Conservation (phyloP, 2,888 invertebrate species). For the Amaurobius ferox region DNA sequence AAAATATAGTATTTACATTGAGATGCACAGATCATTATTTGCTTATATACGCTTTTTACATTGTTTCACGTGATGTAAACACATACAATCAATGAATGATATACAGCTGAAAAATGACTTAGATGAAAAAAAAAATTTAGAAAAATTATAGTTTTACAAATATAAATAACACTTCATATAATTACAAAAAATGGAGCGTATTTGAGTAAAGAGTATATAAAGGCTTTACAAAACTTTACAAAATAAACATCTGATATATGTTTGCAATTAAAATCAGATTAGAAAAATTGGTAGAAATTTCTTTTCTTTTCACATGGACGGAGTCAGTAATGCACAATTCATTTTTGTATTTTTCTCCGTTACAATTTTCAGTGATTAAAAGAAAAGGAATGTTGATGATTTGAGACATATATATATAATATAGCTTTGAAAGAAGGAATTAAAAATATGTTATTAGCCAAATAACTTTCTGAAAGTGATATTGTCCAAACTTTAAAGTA, state of each 20-base stretch:
- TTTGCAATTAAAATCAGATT: neutral
- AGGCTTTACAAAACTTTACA: conserved; percentile 9
- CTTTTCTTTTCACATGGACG: neutral
- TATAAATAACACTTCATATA: conserved; percentile 35
- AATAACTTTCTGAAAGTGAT: too few relatives aligned
- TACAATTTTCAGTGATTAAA: too few relatives aligned
- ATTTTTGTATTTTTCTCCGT: neutral
- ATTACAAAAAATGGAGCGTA: neutral
- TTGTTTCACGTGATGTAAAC: conserved; percentile 13
- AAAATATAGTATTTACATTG: conserved; percentile 19
- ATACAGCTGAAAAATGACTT: conserved; percentile 28
- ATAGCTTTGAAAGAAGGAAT: too few relatives aligned
- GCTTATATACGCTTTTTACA: conserved; percentile 23
- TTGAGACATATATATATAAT: too few relatives aligned
- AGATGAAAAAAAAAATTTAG: conserved; percentile 34
- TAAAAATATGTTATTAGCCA: too few relatives aligned
- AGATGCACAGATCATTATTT: neutral
- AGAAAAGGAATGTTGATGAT: too few relatives aligned
- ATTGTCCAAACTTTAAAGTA: too few relatives aligned
- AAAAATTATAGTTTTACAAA: conserved; percentile 23
- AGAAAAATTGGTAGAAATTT: neutral
- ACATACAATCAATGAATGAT: neutral
- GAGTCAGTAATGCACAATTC: neutral
- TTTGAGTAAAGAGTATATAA: conserved; percentile 26
- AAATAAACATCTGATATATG: conserved; percentile 22